Conservation (phyloP, 1,140 invertebrate genomes). For the Cydia fagiglandana region DNA sequence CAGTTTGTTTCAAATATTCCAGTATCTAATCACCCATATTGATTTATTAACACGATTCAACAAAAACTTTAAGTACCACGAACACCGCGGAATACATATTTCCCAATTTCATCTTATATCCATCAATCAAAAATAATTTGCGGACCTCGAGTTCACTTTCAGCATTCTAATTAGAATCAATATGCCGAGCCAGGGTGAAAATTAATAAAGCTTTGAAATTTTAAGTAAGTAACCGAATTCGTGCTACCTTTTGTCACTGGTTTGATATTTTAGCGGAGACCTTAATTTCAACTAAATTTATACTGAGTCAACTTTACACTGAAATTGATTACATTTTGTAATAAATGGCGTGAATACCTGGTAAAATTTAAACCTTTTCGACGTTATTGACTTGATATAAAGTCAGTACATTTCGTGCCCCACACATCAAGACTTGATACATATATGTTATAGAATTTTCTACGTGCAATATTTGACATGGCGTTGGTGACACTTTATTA, state of each 20-base stretch:
- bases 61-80: not conserved
- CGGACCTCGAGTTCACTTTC: conserved; percentile 36
- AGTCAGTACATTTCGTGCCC: too few relatives aligned
- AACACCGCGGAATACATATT: conserved; percentile 12
- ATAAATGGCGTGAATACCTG: not conserved
- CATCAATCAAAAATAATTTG: conserved; percentile 39
- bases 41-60: not conserved
- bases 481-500: too few relatives aligned
- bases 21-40: too few relatives aligned
- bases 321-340: conserved; percentile 16
- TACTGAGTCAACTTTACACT: conserved; percentile 18
- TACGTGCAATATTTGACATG: too few relatives aligned
- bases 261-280: conserved; percentile 4
- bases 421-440: too few relatives aligned
- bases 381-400: too few relatives aligned
- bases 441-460: too few relatives aligned
- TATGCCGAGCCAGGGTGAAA: conserved; percentile 7
- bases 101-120: conserved; percentile 25
- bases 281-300: conserved; percentile 11
- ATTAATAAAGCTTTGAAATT: conserved; percentile 24
- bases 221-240: conserved; percentile 15
- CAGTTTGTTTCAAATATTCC: too few relatives aligned
- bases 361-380: not conserved
- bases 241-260: conserved; percentile 15
- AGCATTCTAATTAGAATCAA: conserved; percentile 35